phyloP scores from a whole-genome alignment of 2,797 vertebrate genomes.

The Semaprochilodus insignis region DNA sequence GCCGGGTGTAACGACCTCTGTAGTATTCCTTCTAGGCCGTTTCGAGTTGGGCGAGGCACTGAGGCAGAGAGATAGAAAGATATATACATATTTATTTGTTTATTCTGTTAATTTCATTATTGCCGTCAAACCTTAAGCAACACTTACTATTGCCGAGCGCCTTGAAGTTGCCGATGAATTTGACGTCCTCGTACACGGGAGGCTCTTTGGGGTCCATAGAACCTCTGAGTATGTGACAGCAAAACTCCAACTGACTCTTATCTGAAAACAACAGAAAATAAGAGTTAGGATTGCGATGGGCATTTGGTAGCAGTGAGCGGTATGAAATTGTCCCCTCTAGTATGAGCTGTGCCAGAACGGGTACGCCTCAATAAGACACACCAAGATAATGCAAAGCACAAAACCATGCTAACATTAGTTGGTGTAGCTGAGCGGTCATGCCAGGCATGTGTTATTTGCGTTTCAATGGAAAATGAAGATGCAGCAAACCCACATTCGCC shows the following conservation, averaged over 20 bases:
- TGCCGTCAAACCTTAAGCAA: constrained; percentile 8
- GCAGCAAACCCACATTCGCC: too few relatives aligned
- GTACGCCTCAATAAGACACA: too few relatives aligned
- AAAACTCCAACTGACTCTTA: constrained; percentile 97
- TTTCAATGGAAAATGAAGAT: too few relatives aligned
- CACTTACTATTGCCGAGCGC: constrained; percentile 90
- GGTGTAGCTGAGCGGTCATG: too few relatives aligned
- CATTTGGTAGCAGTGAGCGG: too few relatives aligned
- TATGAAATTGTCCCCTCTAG: too few relatives aligned
- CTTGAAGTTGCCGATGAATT: constrained; percentile 98
- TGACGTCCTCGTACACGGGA: constrained; percentile 94
- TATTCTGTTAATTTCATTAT: background rate
- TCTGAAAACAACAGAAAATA: constrained; percentile 73
- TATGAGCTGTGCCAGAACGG: too few relatives aligned
- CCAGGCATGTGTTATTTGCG: too few relatives aligned
- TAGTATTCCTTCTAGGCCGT: constrained; percentile 93
- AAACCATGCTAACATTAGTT: too few relatives aligned
- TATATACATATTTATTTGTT: background rate
- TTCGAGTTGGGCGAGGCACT: constrained; percentile 90
- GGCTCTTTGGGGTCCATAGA: constrained; percentile 92
- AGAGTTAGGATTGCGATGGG: background rate
- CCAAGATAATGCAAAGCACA: too few relatives aligned
- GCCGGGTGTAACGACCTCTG: constrained; percentile 89
- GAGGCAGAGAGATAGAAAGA: background rate
- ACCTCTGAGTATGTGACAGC: constrained; percentile 96